Conservation (phyloP, 92 coral and sea anemone genomes). For the Scolanthus callimorphus region DNA sequence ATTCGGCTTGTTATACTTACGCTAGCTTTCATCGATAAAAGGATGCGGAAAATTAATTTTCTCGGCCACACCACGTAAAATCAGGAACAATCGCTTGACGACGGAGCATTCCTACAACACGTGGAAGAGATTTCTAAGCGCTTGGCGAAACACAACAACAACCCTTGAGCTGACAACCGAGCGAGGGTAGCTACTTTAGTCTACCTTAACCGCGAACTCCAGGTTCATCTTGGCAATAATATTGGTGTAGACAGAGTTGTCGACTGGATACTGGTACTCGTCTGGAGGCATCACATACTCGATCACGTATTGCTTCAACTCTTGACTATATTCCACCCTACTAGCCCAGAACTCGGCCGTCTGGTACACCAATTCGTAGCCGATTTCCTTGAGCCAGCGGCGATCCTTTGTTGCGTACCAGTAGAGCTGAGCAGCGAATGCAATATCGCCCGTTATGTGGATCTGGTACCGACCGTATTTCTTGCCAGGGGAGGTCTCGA, state of each 20-base stretch:
- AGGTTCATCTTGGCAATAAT: slow-evolving; percentile 81
- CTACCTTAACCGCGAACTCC: slow-evolving; percentile 70
- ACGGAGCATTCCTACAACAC: no score
- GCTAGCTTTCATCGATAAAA: no score
- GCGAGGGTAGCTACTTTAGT: slow-evolving; percentile 15
- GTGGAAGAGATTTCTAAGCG: no score
- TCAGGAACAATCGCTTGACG: no score
- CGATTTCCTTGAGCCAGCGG: slow-evolving; percentile 58
- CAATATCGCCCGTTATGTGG: slow-evolving; percentile 84
- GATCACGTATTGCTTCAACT: slow-evolving; percentile 58
- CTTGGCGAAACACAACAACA: no score
- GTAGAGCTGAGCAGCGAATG: slow-evolving; percentile 68
- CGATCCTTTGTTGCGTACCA: slow-evolving; percentile 75
- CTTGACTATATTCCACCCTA: slow-evolving; percentile 54
- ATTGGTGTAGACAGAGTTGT: slow-evolving; percentile 78
- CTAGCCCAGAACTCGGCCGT: slow-evolving; percentile 93
- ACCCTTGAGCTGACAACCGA: no score
- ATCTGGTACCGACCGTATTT: slow-evolving; percentile 73
- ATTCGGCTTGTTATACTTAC: no score
- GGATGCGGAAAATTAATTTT: no score
- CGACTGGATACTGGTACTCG: slow-evolving; percentile 86
- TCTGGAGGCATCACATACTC: slow-evolving; percentile 91
- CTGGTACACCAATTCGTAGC: slow-evolving; percentile 70
- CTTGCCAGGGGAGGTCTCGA: slow-evolving; percentile 85
- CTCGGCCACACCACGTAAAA: no score